Conservation (phyloP, 2,113 vertebrate species). For the Vulpes lagopus region DNA sequence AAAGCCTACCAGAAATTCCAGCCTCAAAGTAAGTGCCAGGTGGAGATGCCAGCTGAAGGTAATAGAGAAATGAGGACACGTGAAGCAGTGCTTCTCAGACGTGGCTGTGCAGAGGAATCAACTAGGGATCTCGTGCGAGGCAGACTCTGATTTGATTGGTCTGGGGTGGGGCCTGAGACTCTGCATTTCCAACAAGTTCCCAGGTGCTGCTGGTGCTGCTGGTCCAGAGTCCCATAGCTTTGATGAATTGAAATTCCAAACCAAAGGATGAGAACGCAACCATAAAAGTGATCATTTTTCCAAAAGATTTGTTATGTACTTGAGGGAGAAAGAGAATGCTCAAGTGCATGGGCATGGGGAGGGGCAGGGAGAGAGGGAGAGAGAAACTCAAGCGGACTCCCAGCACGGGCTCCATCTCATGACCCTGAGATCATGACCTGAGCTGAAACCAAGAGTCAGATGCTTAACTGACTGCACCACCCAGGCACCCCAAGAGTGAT, state of each 20-base stretch:
- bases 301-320: background rate
- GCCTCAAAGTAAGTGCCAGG: background rate
- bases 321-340: background rate
- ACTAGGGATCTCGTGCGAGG: background rate
- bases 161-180: background rate
- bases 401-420: too few relatives aligned
- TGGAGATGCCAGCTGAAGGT: background rate
- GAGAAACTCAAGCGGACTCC: background rate
- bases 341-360: background rate
- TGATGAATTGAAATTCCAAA: background rate
- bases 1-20: constrained; percentile 47
- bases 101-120: background rate
- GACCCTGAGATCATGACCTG: too few relatives aligned
- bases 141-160: background rate
- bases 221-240: background rate
- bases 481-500: background rate
- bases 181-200: constrained; percentile 2
- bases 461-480: too few relatives aligned
- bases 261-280: background rate
- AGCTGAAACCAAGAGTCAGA: too few relatives aligned
- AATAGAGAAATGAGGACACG: background rate
- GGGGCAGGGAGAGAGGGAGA: background rate
- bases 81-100: background rate
- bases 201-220: background rate
- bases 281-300: background rate